phyloP scores from a whole-genome alignment of 1,140 invertebrate species.

The Drosophila dunni region DNA sequence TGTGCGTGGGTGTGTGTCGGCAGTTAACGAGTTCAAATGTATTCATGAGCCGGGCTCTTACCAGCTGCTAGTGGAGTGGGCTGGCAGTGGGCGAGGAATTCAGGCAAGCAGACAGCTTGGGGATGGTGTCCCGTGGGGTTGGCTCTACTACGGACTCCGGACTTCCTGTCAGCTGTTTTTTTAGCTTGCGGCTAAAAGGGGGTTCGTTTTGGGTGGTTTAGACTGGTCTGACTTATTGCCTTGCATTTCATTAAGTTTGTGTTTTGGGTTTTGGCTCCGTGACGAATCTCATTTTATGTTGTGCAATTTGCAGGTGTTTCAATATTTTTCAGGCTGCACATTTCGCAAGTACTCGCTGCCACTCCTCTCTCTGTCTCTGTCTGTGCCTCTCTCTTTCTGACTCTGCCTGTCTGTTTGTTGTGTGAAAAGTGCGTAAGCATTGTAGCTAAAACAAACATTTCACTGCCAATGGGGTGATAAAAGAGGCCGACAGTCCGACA shows the following conservation, averaged over 20 bases:
- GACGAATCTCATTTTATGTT: conserved; percentile 70
- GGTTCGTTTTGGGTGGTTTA: not conserved
- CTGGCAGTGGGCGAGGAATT: too few species aligned
- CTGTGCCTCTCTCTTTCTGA: not conserved
- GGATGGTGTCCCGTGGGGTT: conserved; percentile 46
- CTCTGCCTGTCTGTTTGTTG: conserved; percentile 21
- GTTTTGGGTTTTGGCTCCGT: conserved; percentile 30
- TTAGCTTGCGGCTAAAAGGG: conserved; percentile 1
- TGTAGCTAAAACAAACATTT: conserved; percentile 72
- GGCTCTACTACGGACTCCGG: conserved; percentile 43
- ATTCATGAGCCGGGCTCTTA: conserved; percentile 79
- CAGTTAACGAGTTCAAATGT: conserved; percentile 83
- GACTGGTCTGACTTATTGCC: conserved; percentile 66
- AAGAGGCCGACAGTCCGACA: conserved; percentile 33
- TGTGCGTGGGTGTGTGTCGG: conserved; percentile 53
- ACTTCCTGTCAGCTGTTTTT: conserved; percentile 72
- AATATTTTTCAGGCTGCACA: conserved; percentile 54
- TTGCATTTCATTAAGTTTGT: conserved; percentile 52
- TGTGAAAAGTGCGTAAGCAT: conserved; percentile 74
- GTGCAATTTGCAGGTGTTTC: conserved; percentile 81
- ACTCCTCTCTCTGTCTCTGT: not conserved
- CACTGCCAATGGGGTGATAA: conserved; percentile 67
- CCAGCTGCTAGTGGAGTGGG: conserved; percentile 51
- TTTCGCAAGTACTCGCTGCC: conserved; percentile 2
- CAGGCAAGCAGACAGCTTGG: conserved; percentile 10